These are phyloP conservation scores for Arnoldichthys spilopterus DNA, from an alignment of 2,797 vertebrate genomes.

Conservation along the genomic window DNA sequence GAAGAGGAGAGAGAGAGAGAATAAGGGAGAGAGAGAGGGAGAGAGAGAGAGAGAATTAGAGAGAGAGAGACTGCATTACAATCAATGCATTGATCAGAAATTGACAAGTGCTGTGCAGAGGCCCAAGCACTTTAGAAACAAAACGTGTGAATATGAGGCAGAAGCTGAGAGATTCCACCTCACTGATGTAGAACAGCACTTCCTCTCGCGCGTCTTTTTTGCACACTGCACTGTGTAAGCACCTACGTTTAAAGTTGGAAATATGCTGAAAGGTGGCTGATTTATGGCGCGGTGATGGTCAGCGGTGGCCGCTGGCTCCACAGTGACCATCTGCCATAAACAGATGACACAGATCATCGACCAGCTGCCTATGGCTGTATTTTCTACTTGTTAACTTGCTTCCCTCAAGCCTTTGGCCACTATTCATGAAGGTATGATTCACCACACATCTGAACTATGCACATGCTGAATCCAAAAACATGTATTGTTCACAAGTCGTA, in stretches of 20 bases:
- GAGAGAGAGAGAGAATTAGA: not conserved
- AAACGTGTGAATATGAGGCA: not conserved
- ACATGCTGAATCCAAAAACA: no score
- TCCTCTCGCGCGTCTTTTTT: not conserved
- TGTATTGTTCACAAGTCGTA: no score
- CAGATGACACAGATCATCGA: slow-evolving; percentile 77
- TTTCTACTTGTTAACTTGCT: slow-evolving; percentile 46
- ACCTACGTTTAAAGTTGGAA: not conserved
- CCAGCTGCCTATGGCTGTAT: slow-evolving; percentile 60
- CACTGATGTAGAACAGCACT: no score
- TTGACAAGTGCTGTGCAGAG: not conserved
- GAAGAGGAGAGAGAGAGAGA: not conserved
- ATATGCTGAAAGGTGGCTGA: not conserved
- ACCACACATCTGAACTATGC: not conserved
- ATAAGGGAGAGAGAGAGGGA: not conserved
- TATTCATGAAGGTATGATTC: not conserved
- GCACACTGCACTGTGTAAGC: not conserved
- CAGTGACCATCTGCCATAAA: slow-evolving; percentile 65
- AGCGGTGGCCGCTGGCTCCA: slow-evolving; percentile 67
- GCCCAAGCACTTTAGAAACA: not conserved
- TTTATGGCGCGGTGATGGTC: slow-evolving; percentile 52
- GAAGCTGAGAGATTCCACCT: no score
- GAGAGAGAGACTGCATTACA: not conserved
- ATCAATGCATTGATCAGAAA: slow-evolving; percentile 17
- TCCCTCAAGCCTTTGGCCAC: slow-evolving; percentile 54